Base-by-base conservation (phyloP, 2,888 invertebrate genomes). In the Dasypogon diadema region DNA sequence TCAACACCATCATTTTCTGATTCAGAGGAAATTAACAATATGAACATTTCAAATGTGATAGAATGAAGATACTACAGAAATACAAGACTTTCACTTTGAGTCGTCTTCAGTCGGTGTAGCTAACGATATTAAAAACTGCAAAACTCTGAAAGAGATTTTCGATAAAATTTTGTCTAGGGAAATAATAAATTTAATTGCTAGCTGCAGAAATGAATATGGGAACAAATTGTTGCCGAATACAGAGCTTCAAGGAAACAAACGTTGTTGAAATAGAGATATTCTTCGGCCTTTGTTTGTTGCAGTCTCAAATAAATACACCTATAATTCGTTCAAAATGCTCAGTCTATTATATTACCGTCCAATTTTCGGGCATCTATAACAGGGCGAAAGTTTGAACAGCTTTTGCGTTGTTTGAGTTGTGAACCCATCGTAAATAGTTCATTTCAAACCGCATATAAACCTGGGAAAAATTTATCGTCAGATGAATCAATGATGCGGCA, bases 371-470 rank as follows among this genome's bases (percentile, higher is more conserved):
- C 63, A 42, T 42, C 46, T 63, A 63, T 63, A 22, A 63, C 63
- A 63, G 46, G 42, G 46, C 37, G 63, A 37, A 63, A 42, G 8
- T 42, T 63, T 63, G 21, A 63, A 42, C 63, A 63, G 18, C 21
- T 63, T 22, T 63, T 63, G 63, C 63, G 46, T 63, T 63, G 46
- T n/a, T 46, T 63, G 46, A 63, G 21, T 63, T 63, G 37, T 42
- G 22, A 63, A 63, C n/a, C 63, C 42, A 42, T 63, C 37, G 30
- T 68, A 26, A 48, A 48, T 68, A 68, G 48, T 68, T 68, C 68
- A 68, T 48, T 68, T 68, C 68, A 68, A 68, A 68, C 42, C 46
- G 63, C 63, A 58, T 58, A 58, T 58, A 63, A 63, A 63, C 48
- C 51, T 48, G 68, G 48, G 42, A 68, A 68, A 68, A 51, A 68